Base-by-base conservation (phyloP, 2,113 vertebrate genomes). In the Myotis yumanensis region DNA sequence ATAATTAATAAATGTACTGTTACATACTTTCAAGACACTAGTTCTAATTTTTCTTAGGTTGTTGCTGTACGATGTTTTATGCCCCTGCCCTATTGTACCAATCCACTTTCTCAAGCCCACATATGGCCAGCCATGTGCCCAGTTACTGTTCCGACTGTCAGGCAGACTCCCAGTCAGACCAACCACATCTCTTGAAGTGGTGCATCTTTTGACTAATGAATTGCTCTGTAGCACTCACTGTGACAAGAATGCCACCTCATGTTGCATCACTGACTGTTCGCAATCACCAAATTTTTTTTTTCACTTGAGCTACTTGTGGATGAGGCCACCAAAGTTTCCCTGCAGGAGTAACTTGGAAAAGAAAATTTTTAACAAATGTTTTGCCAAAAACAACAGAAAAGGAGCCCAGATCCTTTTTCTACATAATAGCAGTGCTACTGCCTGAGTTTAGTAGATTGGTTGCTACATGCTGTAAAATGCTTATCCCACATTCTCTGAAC, bases 181-280 rank as follows among this genome's bases (percentile, higher is more conserved):
- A 51, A 72, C 20, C 40, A 40, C 3, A 4, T 62, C 54, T 82
- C 64, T 37, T 8, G 14, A 52, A 89, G 14, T 35, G 54, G 7
- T 18, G 3, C 20, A 14, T 86, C 23, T 16, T 88, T 84, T 68
- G 14, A 40, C 25, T 20, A 35, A 64, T 0, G 18, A 0, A 3
- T 7, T 37, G 25, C 77, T 12, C 37, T 46, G 1, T 4, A 48
- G 11, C 14, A 30, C 7, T 93, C 8, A 2, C 35, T 2, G 40
- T 91, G 57, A 95, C 94, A 92, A 91, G 92, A n/a, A 1, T 88
- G 97, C 98, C 98, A 97, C 86, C 98, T 98, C 0, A 94, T 89
- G 98, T 46, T 79, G 23, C 7, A 40, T 54, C 22, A 5, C n/a
- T 17, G 0, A 5, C 46, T 46, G 28, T 43, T 72, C 86, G 62